Evolutionary conservation across 2,888 invertebrate genomes (phyloP).

Genomic region (Lepidocyrtinus sp.): DNA sequence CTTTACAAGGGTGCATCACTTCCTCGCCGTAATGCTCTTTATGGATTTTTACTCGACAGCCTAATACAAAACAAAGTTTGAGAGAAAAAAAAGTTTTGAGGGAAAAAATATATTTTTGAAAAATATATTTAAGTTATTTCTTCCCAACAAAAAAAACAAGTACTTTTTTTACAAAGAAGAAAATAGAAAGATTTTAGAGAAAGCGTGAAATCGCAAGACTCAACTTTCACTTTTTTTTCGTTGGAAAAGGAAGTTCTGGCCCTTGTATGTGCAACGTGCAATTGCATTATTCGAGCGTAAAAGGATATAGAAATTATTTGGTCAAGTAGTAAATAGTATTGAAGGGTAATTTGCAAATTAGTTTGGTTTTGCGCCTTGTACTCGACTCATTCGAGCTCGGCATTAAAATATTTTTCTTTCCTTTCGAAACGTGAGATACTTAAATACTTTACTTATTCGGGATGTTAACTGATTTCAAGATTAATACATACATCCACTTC

Average conservation of each 20-base stretch:
- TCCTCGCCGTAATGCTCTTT: conserved; percentile 84
- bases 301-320: conserved; percentile 16
- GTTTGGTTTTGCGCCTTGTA: not conserved
- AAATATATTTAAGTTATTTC: not conserved
- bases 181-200: not conserved
- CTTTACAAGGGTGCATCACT: conserved; percentile 87
- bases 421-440: not conserved
- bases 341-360: conserved; percentile 35
- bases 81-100: conserved; percentile 2
- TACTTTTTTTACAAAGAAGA: not conserved
- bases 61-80: conserved; percentile 73
- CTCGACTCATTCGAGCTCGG: too few relatives aligned
- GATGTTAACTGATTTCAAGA: not conserved
- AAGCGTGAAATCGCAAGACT: not conserved
- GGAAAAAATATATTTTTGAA: not conserved
- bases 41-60: conserved; percentile 97
- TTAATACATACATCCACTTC: not conserved
- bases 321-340: conserved; percentile 25
- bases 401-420: too few relatives aligned
- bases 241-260: conserved; percentile 43
- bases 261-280: conserved; percentile 29
- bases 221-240: not conserved
- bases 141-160: too few relatives aligned
- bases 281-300: conserved; percentile 34
- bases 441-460: too few relatives aligned